Base-by-base conservation (phyloP, 2,888 invertebrate species). In the Volucella bombylans region DNA sequence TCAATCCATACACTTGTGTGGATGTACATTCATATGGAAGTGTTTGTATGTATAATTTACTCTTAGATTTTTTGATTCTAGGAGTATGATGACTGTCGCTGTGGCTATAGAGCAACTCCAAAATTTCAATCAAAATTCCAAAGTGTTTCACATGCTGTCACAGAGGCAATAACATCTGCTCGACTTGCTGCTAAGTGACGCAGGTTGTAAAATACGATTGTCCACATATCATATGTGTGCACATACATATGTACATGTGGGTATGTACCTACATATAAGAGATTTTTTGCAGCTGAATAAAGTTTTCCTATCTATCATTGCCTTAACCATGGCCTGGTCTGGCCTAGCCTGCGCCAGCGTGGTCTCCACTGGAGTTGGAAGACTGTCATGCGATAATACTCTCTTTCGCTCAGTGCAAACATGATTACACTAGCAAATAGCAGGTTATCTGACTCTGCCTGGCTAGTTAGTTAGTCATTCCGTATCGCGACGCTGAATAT, bases 391-490 rank as follows among this genome's bases (percentile, higher is more conserved):
- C n/a, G 52, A 64, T 67, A n/a, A 12, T 31, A 39, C 67, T 39
- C 61, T 78, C 74, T 79, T 74, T 79, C 67, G 61, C 76, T 72
- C 72, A 68, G 49, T 68, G 64, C 72, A 85, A 85, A 77, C 80
- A 81, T 85, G 85, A 80, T 81, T 85, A 80, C 85, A 76, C 85
- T 77, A 71, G 67, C 85, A 85, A 81, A 81, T 81, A 85, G 77
- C 72, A 76, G 76, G 80, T 85, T 85, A 81, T 85, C 85, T 85
- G 72, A 64, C 76, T 64, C 80, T 72, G 65, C 54, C 23, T 59
- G 54, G 72, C 59, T 54, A 72, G 61, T 67, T 47, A 67, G 49
- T 76, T 72, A 79, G 72, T 79, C 78, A 71, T 55, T 69, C 78
- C 12, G 71, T 52, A 71, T 78, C 69, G 65, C 38, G 12, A 18